Evolutionary conservation across 1,140 invertebrate species (phyloP).

Genomic region (Pachyrhynchus sulphureomaculatus): DNA sequence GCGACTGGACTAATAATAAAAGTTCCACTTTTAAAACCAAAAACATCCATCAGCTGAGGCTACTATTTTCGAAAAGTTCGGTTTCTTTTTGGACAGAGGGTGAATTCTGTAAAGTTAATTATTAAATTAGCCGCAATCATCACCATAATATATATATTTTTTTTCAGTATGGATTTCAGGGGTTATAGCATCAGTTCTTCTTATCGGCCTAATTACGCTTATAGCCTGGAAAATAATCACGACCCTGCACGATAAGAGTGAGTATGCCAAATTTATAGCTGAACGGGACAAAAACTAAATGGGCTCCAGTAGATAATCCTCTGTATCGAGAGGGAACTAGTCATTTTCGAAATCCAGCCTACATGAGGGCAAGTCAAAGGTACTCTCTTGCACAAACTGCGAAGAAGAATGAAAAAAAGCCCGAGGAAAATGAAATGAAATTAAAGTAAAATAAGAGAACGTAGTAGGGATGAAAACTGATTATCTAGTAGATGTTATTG

Average conservation of each 20-base stretch:
- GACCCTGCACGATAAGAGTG: slow-evolving; percentile 91
- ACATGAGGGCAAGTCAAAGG: slow-evolving; percentile 24
- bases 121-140: too few relatives aligned
- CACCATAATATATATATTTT: slow-evolving; percentile 10
- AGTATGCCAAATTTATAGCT: slow-evolving; percentile 97
- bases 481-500: too few relatives aligned
- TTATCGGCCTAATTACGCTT: slow-evolving; percentile 84
- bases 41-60: too few relatives aligned
- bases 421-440: not conserved
- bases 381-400: not conserved
- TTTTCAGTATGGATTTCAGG: slow-evolving; percentile 62
- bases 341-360: slow-evolving; percentile 42
- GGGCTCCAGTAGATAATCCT: slow-evolving; percentile 98
- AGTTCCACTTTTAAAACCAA: too few relatives aligned
- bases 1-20: too few relatives aligned
- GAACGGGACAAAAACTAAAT: slow-evolving; percentile 91
- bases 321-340: slow-evolving; percentile 98
- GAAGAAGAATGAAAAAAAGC: not conserved
- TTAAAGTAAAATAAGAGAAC: too few relatives aligned
- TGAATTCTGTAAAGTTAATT: too few relatives aligned
- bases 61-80: too few relatives aligned
- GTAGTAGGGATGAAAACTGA: too few relatives aligned
- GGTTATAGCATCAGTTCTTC: slow-evolving; percentile 68
- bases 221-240: slow-evolving; percentile 96
- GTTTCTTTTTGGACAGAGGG: too few relatives aligned